Evolutionary conservation across 2,888 invertebrate species (phyloP).

Genomic region (Sialis fuliginosa): DNA sequence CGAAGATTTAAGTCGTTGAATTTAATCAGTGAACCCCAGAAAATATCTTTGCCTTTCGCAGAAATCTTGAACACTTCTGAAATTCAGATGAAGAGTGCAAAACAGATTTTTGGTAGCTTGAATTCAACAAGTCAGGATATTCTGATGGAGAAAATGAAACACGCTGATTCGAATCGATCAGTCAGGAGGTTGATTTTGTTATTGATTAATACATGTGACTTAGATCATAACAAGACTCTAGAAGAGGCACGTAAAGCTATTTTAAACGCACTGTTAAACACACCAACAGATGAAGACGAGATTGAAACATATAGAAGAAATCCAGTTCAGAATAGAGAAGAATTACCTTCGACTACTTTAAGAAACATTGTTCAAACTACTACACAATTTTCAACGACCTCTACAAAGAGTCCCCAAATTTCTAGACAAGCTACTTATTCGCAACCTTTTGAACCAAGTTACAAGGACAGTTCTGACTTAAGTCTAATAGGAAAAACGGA

Average conservation of each 20-base stretch:
- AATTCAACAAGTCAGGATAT: constrained; percentile 59
- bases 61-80: constrained; percentile 40
- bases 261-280: constrained; percentile 47
- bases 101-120: constrained; percentile 56
- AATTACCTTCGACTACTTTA: constrained; percentile 14
- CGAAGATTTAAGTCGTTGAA: background rate
- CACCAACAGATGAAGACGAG: constrained; percentile 33
- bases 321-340: constrained; percentile 15
- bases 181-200: constrained; percentile 55
- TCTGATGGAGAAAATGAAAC: constrained; percentile 64
- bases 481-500: constrained; percentile 15
- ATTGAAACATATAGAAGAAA: constrained; percentile 13
- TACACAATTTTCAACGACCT: constrained; percentile 16
- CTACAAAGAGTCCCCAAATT: constrained; percentile 16
- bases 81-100: constrained; percentile 50
- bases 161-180: constrained; percentile 58
- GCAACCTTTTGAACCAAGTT: background rate
- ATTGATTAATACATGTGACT: constrained; percentile 57
- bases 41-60: constrained; percentile 25
- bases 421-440: background rate
- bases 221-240: constrained; percentile 48
- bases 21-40: constrained; percentile 1
- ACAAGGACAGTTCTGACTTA: constrained; percentile 1
- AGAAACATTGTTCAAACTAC: constrained; percentile 19
- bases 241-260: constrained; percentile 52